Base-by-base conservation (phyloP, 2,797 vertebrate genomes). In the Hylomyscus alleni region DNA sequence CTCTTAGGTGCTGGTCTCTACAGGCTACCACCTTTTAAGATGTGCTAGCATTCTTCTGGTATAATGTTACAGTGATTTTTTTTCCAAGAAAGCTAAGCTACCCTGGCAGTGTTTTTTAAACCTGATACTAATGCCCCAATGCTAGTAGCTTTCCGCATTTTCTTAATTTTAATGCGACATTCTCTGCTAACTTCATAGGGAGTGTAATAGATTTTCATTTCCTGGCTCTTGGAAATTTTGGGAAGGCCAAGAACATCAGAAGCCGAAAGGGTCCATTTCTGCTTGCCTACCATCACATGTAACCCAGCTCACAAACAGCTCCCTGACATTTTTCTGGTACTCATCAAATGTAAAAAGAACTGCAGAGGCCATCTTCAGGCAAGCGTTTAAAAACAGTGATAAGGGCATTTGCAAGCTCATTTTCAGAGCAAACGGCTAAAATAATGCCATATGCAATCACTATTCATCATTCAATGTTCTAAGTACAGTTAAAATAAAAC, bases 341-440 rank as follows among this genome's bases (percentile, higher is more conserved):
- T 78, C 90, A 47, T 92, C 80, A 95, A 95, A 56, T 90, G 9
- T 47, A 91, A 96, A 91, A 92, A 80, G n/a, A 96, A 96, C 92
- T 8, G 0, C 22, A 82, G 31, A 83, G 52, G 72, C 89, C 31
- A 87, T 88, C 76, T 96, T 88, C 58, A 94, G 94, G 67, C 11
- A n/a, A 56, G 52, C 1, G 22, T 95, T 96, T 96, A 78, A 93
- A 91, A 94, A 96, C 50, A 82, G 62, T 89, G 67, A 85, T 92
- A 88, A 97, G 26, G 85, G 54, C 58, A 91, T 87, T 77, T 29
- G 17, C 88, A 96, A 96, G 65, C 40, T 94, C 62, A 87, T 92
- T 97, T 97, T 94, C 44, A 92, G 75, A 91, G 14, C 37, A 92
- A 87, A 84, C 20, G 13, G 31, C 26, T 0, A 2, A 96, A 75